A percentile compares a stretch with the other conserved stretches of the same genome.
These are phyloP conservation scores for Lophura nycthemera DNA, from an alignment of 2,113 vertebrate genomes.

Conservation along the genomic window DNA sequence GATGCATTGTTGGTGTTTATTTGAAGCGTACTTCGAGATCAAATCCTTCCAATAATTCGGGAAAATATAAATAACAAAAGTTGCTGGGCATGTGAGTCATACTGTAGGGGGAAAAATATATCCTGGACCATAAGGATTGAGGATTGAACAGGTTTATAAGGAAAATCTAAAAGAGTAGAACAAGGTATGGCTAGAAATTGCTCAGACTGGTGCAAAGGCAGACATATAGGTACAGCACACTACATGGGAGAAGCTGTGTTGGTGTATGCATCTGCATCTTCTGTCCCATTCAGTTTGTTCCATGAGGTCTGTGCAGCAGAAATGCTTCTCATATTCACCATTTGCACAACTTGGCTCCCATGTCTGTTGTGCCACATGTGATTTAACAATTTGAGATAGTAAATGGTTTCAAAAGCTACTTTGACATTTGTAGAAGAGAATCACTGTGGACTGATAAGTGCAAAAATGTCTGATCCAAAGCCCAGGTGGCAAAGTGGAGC, in stretches of 20 bases:
- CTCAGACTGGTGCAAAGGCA: background rate
- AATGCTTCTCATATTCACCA: background rate
- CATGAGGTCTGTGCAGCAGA: background rate
- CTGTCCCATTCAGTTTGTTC: background rate
- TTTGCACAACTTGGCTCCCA: accelerated
- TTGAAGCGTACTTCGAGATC: background rate
- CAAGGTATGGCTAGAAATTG: background rate
- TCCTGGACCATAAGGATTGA: background rate
- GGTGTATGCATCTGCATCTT: background rate
- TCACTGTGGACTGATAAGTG: background rate
- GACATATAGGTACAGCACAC: too few relatives aligned
- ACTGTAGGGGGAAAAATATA: background rate
- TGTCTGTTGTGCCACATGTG: background rate
- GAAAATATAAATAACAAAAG: background rate
- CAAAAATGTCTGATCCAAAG: background rate
- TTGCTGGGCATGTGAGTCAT: background rate
- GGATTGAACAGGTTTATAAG: background rate
- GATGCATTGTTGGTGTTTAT: background rate
- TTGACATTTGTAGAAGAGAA: background rate
- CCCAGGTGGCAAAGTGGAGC: background rate
- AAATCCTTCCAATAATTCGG: background rate
- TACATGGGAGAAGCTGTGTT: background rate
- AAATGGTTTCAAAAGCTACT: background rate
- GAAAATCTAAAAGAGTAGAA: background rate
- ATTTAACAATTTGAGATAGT: background rate